Evolutionary conservation across 2,797 vertebrate species (phyloP).

Genomic region (Lutra lutra): DNA sequence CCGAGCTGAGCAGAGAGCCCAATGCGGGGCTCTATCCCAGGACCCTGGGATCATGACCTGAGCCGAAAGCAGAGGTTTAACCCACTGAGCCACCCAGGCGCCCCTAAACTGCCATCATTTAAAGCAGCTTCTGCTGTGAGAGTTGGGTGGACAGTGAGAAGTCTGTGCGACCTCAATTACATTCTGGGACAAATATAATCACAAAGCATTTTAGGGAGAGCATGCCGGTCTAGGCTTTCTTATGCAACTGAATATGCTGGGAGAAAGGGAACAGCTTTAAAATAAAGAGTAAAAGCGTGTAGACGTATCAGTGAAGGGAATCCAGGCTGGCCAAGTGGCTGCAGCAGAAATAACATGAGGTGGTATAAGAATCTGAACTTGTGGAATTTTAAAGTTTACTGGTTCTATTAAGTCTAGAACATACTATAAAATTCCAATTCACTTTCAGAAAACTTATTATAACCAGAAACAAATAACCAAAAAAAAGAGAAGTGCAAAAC

Average conservation of each 20-base stretch:
- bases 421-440: not conserved
- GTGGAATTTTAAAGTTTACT: not conserved
- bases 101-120: not conserved
- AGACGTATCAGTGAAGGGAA: not conserved
- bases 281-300: not conserved
- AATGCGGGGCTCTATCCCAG: too few relatives aligned
- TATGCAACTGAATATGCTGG: not conserved
- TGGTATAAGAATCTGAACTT: not conserved
- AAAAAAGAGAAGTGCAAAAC: conserved; percentile 20
- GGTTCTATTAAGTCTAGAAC: conserved; percentile 9
- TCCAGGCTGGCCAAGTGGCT: not conserved
- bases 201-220: not conserved
- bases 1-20: too few relatives aligned
- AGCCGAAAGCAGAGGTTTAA: too few relatives aligned
- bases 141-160: not conserved
- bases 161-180: not conserved
- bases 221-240: not conserved
- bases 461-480: not conserved
- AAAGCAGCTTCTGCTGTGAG: not conserved
- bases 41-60: too few relatives aligned
- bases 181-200: not conserved
- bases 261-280: not conserved
- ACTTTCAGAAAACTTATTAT: conserved; percentile 10
- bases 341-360: not conserved
- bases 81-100: too few relatives aligned